phyloP scores from a whole-genome alignment of 2,797 vertebrate genomes.

The Mycteria americana region DNA sequence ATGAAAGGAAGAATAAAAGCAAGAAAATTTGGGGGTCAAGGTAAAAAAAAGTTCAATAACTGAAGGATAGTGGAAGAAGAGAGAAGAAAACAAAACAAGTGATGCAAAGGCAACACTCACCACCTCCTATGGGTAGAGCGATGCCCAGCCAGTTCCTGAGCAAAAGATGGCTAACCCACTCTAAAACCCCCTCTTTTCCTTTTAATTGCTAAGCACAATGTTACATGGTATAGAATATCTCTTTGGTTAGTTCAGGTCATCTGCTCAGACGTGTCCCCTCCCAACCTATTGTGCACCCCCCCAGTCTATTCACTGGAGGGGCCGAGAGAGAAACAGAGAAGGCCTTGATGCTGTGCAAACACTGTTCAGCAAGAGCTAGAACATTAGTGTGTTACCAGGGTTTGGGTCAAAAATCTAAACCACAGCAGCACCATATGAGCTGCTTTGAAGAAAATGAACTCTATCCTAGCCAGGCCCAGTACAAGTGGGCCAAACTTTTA shows the following conservation, averaged over 20 bases:
- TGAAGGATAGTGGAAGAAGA: neutral
- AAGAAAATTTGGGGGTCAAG: neutral
- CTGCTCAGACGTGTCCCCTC: neutral
- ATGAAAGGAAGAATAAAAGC: neutral
- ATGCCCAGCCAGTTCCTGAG: neutral
- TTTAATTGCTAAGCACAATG: neutral
- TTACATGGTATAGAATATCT: neutral
- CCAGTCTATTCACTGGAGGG: neutral
- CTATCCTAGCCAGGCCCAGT: neutral
- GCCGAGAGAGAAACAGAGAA: neutral
- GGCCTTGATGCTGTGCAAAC: neutral
- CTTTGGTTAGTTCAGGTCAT: neutral
- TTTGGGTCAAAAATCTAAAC: neutral
- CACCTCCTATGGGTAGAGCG: neutral
- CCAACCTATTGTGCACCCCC: fast-evolving
- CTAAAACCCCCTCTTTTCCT: fast-evolving
- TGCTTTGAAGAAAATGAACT: neutral
- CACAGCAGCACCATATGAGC: neutral
- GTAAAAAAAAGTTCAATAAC: neutral
- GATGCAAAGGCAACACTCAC: neutral
- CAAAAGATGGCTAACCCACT: neutral
- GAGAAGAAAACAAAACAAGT: neutral
- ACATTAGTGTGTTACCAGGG: neutral
- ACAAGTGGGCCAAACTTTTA: neutral
- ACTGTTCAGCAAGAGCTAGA: neutral